These are phyloP conservation scores for Sclerurus mexicanus DNA, from an alignment of 2,113 vertebrate genomes.

Conservation along the genomic window DNA sequence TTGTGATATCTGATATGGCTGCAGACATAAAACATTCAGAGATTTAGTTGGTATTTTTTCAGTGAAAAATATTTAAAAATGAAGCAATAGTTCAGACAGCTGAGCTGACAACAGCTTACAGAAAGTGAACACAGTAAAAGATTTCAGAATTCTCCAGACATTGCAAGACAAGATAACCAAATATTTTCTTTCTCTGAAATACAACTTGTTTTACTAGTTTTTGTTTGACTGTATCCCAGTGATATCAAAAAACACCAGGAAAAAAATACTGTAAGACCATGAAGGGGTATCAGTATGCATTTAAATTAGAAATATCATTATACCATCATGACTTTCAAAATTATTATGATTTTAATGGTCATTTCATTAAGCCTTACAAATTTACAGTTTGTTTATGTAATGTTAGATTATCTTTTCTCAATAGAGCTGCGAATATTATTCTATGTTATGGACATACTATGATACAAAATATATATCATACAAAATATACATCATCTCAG, in stretches of 20 bases:
- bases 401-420: background rate
- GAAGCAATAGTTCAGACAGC: conserved; percentile 64
- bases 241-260: background rate
- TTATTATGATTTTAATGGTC: background rate
- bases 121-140: conserved; percentile 55
- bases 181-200: conserved; percentile 54
- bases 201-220: conserved; percentile 60
- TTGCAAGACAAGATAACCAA: conserved; percentile 22
- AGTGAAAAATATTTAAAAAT: conserved; percentile 66
- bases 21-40: conserved; percentile 46
- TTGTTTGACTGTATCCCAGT: conserved; percentile 20
- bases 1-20: conserved; percentile 4
- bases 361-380: background rate
- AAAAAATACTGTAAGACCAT: background rate
- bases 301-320: background rate
- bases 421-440: background rate
- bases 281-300: background rate
- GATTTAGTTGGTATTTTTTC: conserved; percentile 2
- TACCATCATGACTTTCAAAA: background rate
- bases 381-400: background rate
- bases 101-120: conserved; percentile 64
- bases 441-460: background rate
- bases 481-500: background rate
- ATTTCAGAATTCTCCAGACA: conserved; percentile 61
- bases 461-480: background rate